Evolutionary conservation across 1,140 invertebrate species (phyloP).

Genomic region (Spodoptera frugiperda): DNA sequence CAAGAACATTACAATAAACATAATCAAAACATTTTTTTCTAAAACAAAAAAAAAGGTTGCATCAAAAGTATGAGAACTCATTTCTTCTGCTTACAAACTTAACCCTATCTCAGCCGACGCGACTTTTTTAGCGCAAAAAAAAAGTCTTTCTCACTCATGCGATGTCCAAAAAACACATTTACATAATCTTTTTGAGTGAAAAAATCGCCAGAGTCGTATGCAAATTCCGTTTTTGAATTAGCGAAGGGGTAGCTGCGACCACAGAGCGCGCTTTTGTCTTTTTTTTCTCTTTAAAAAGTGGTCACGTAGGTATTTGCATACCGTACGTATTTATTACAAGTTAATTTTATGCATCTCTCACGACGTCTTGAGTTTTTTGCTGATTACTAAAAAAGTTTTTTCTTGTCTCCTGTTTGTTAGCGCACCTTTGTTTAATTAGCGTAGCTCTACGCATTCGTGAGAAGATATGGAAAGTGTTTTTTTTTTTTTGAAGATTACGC

Average conservation of each 20-base stretch:
- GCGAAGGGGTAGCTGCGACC: constrained; percentile 65
- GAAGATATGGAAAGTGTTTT: constrained; percentile 37
- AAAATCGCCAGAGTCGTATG: constrained; percentile 80
- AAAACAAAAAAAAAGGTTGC: constrained; percentile 28
- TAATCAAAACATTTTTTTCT: constrained; percentile 2
- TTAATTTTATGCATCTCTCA: constrained; percentile 80
- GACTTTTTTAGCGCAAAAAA: constrained; percentile 52
- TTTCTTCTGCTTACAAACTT: constrained; percentile 16
- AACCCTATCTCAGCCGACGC: constrained; percentile 48
- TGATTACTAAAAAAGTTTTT: constrained; percentile 48
- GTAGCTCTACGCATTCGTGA: constrained; percentile 18
- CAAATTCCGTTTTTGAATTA: constrained; percentile 65
- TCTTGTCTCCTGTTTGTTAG: constrained; percentile 35
- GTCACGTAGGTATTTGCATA: constrained; percentile 75
- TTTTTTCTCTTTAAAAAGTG: constrained; percentile 72
- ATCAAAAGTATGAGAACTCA: constrained; percentile 29
- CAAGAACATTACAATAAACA: not conserved
- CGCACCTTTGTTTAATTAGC: constrained; percentile 40
- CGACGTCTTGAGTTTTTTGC: constrained; percentile 65
- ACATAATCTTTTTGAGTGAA: constrained; percentile 78
- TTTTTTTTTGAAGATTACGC: constrained; percentile 45
- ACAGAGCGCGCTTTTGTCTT: constrained; percentile 41
- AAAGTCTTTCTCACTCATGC: constrained; percentile 59
- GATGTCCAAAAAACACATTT: constrained; percentile 82
- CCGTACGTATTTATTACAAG: constrained; percentile 56